Evolutionary conservation across 2,888 invertebrate genomes (phyloP), one percentile per base, ranked within the genome.

Genomic region (Ceriagrion tenellum): DNA sequence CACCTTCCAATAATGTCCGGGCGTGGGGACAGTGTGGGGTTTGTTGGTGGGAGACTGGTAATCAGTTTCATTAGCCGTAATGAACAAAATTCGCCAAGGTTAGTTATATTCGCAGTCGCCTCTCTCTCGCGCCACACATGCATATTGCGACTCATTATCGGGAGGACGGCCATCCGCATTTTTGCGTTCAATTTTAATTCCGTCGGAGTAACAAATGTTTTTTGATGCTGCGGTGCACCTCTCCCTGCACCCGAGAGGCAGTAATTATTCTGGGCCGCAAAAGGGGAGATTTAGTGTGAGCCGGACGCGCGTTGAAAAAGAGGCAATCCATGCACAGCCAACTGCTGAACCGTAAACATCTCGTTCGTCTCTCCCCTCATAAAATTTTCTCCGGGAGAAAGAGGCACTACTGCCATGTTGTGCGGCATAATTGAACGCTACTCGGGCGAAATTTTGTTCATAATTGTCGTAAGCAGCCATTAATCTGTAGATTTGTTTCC

Each of bases 61-160:
- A 81, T 81, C 81, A 81, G 81, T 35, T 81, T 81, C 81, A 81
- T 81, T 81, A 81, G 81, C 81, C 35, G 16, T 81, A 81, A 81
- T 81, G 81, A 81, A 81, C 81, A 81, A 81, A 81, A 81, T 81
- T 35, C 81, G 81, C 16, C 26, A 81, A 13, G 35, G 30, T 35
- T 81, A 35, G 35, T 81, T 35, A 81, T 81, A 18, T 35, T 81
- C 81, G 81, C 81, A 81, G 81, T 35, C 30, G 16, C 30, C 81
- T 81, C 30, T 1, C 81, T 1, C 81, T 26, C 35, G 81, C 81
- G 81, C 81, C n/a, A 35, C 81, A 10, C 74, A 35, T 81, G 16
- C 81, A 81, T 81, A 81, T 81, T 35, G 81, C 81, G 81, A 81
- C 30, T 81, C 81, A 35, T 81, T 81, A 81, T 81, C 81, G 81